Conservation (phyloP, 2,888 invertebrate genomes). For the Yponomeuta cagnagella region DNA sequence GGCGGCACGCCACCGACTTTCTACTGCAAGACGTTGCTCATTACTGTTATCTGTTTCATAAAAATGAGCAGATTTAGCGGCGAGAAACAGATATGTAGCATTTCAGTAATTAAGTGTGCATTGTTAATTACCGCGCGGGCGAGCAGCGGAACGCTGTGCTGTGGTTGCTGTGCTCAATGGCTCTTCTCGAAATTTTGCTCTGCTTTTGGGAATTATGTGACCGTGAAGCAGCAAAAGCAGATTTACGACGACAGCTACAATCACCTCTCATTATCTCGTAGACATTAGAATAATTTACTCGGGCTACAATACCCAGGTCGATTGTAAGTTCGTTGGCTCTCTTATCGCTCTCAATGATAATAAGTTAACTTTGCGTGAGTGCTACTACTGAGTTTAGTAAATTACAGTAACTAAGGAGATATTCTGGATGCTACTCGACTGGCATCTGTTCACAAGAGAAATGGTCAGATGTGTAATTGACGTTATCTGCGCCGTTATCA, state of each 20-base stretch:
- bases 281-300: neutral
- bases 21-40: conserved; percentile 29
- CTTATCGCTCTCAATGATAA: neutral
- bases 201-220: conserved; percentile 18
- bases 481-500: conserved; percentile 30
- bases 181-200: conserved; percentile 27
- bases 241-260: conserved; percentile 7
- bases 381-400: neutral
- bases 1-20: conserved; percentile 37
- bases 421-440: neutral
- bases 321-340: neutral
- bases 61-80: conserved; percentile 50
- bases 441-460: neutral
- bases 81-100: conserved; percentile 43
- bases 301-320: neutral
- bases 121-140: conserved; percentile 48
- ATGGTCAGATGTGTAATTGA: conserved; percentile 28
- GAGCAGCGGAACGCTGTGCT: conserved; percentile 51
- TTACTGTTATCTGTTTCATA: conserved; percentile 34
- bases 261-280: neutral
- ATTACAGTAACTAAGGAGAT: neutral
- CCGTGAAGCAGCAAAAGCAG: neutral
- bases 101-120: conserved; percentile 53
- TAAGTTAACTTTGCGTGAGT: neutral
- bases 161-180: conserved; percentile 31